These are phyloP conservation scores for Mirza zaza DNA, from an alignment of 2,113 vertebrate species.

Conservation along the genomic window DNA sequence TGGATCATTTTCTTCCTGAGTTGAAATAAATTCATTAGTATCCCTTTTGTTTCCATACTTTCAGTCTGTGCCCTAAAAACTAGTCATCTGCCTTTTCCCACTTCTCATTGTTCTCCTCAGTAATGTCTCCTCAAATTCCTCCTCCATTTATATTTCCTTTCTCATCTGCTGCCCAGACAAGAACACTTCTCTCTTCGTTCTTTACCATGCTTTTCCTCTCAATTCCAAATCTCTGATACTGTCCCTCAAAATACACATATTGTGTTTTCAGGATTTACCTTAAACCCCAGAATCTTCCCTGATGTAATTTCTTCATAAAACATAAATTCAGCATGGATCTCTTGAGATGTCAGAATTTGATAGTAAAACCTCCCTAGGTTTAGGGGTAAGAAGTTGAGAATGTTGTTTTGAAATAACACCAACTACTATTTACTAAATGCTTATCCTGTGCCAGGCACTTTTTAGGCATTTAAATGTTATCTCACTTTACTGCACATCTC, in stretches of 20 bases:
- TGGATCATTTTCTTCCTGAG: constrained; percentile 25
- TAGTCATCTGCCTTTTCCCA: neutral
- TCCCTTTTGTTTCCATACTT: neutral
- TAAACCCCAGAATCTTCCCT: neutral
- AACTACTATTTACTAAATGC: neutral
- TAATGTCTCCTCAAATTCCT: neutral
- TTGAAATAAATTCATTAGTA: neutral
- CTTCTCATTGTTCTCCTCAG: neutral
- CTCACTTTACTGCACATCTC: neutral
- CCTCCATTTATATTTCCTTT: neutral
- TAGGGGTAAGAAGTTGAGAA: neutral
- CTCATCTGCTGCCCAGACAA: neutral
- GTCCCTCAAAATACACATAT: neutral
- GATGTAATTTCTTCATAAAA: neutral
- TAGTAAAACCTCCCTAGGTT: neutral
- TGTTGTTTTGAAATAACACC: neutral
- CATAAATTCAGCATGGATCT: neutral
- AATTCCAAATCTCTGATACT: neutral
- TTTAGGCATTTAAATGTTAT: neutral
- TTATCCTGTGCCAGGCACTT: neutral
- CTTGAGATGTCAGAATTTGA: neutral
- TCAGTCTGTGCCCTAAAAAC: neutral
- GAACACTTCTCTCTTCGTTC: neutral
- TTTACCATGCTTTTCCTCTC: neutral
- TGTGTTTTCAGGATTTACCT: constrained; percentile 32